A percentile compares a stretch with the other conserved stretches of the same genome.
Evolutionary conservation across 2,797 vertebrate species (phyloP).

Genomic region (Ptychadena robeensis): DNA sequence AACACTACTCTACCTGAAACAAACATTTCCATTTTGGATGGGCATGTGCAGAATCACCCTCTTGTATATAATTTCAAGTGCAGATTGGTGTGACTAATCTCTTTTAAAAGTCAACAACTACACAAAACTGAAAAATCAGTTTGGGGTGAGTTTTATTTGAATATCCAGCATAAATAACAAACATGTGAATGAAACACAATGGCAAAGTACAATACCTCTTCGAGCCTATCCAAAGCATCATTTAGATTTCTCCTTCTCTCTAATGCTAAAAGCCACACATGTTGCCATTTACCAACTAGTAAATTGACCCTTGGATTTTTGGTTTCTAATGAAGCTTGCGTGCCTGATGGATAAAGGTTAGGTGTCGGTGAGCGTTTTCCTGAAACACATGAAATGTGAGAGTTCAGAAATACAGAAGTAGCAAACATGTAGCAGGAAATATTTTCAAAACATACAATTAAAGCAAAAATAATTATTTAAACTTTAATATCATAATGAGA

Average conservation of each 20-base stretch:
- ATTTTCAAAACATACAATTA: background rate
- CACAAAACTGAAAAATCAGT: background rate
- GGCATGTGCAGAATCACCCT: too few species aligned
- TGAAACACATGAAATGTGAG: conserved; percentile 66
- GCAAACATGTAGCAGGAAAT: background rate
- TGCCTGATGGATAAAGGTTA: conserved; percentile 84
- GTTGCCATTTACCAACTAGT: conserved; percentile 97
- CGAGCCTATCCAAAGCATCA: conserved; percentile 92
- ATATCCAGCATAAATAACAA: background rate
- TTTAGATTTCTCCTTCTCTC: conserved; percentile 95
- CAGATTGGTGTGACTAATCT: too few species aligned
- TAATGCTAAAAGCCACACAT: conserved; percentile 96
- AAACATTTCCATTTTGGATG: too few species aligned
- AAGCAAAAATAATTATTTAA: background rate
- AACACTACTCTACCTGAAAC: too few species aligned
- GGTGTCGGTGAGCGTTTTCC: conserved; percentile 93
- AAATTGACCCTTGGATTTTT: conserved; percentile 96
- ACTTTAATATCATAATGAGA: too few species aligned
- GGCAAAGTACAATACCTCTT: conserved; percentile 82
- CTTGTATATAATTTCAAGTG: too few species aligned
- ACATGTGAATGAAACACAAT: background rate
- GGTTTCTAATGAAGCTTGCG: conserved; percentile 90
- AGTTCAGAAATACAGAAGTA: too few species aligned
- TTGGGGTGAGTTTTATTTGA: background rate
- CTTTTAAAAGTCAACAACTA: background rate